A percentile compares a stretch with the other conserved stretches of the same genome.
phyloP scores from a whole-genome alignment of 1,140 invertebrate genomes.

The Drosophila rhopaloa region DNA sequence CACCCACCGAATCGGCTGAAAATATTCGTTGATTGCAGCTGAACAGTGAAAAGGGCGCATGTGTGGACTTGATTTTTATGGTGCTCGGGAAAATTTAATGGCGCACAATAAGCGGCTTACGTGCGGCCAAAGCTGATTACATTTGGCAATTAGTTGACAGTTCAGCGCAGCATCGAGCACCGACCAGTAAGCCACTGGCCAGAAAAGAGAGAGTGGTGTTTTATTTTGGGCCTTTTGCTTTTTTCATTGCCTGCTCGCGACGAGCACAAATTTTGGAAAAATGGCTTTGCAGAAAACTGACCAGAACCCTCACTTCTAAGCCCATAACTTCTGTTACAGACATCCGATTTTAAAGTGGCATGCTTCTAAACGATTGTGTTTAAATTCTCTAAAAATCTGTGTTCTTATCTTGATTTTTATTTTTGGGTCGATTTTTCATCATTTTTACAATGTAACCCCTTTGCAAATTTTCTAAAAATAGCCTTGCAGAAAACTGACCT shows the following conservation, averaged over 20 bases:
- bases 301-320: too few species aligned
- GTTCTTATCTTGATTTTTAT: too few species aligned
- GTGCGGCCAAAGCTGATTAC: constrained; percentile 74
- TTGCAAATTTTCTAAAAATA: too few species aligned
- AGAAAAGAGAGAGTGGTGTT: constrained; percentile 14
- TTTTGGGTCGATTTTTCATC: too few species aligned
- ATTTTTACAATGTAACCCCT: too few species aligned
- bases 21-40: constrained; percentile 29
- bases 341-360: too few species aligned
- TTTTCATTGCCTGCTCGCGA: neutral
- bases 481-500: too few species aligned
- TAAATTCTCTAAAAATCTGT: too few species aligned
- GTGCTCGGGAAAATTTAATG: constrained; percentile 66
- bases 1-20: constrained; percentile 16
- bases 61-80: constrained; percentile 62
- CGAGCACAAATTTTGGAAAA: neutral
- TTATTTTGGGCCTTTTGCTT: constrained; percentile 22
- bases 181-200: constrained; percentile 2
- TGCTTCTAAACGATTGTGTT: too few species aligned
- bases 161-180: constrained; percentile 9
- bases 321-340: too few species aligned
- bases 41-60: constrained; percentile 8
- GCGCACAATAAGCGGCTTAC: constrained; percentile 76
- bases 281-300: too few species aligned
- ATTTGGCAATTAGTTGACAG: constrained; percentile 79